A percentile compares a stretch with the other conserved stretches of the same genome.
These are phyloP conservation scores for Odontocolon sp. DNA, from an alignment of 2,888 invertebrate species.

Conservation along the genomic window DNA sequence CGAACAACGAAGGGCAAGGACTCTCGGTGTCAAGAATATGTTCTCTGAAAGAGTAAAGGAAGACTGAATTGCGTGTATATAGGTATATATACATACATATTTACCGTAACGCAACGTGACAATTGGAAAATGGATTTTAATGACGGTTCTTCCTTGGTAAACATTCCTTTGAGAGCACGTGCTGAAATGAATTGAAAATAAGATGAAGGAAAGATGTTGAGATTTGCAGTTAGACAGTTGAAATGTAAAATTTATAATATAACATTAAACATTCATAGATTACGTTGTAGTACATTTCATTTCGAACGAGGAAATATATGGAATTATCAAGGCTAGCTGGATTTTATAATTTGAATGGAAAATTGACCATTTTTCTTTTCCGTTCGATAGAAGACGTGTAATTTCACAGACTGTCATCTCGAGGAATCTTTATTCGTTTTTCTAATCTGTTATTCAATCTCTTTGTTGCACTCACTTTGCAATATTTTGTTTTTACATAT, in stretches of 20 bases:
- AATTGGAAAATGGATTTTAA: constrained; percentile 33
- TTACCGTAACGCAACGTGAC: constrained; percentile 4
- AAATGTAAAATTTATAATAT: constrained; percentile 33
- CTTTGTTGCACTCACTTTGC: neutral
- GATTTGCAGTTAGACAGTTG: neutral
- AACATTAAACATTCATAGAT: no score
- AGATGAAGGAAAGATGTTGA: neutral
- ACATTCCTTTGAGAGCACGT: neutral
- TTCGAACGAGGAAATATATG: constrained; percentile 52
- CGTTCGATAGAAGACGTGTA: constrained; percentile 20
- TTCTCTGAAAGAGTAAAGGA: no score
- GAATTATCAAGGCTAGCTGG: constrained; percentile 44
- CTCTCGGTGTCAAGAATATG: neutral
- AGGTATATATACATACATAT: no score
- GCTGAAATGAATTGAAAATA: neutral
- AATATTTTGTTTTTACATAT: neutral
- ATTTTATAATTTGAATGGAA: constrained; percentile 59
- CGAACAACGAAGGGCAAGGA: constrained; percentile 13
- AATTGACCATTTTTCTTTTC: constrained; percentile 49
- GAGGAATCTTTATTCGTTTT: neutral
- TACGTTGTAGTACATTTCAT: no score
- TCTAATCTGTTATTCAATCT: neutral
- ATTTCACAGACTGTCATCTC: constrained; percentile 50
- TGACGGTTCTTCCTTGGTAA: neutral
- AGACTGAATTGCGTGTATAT: no score